phyloP scores from a whole-genome alignment of 2,113 vertebrate genomes.

The Falco punctatus region DNA sequence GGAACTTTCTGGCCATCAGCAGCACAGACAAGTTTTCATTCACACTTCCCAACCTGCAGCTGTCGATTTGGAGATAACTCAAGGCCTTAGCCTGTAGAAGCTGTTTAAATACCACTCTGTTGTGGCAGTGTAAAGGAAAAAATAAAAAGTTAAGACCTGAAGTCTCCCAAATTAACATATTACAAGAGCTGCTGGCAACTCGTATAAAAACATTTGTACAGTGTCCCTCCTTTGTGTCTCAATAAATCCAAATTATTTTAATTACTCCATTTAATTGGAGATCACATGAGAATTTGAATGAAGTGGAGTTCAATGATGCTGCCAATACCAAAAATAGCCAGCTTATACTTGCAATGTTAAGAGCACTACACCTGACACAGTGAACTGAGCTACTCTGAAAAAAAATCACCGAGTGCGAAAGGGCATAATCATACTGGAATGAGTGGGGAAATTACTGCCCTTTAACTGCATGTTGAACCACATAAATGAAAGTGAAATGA shows the following conservation, averaged over 20 bases:
- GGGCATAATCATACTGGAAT: not conserved
- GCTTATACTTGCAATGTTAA: not conserved
- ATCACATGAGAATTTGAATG: not conserved
- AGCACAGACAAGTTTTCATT: slow-evolving; percentile 86
- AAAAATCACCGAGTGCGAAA: not conserved
- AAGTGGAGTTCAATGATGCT: not conserved
- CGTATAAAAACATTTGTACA: not conserved
- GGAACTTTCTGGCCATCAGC: slow-evolving; percentile 86
- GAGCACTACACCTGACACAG: not conserved
- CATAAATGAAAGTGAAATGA: not conserved
- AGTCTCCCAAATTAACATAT: not conserved
- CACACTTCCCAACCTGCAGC: slow-evolving; percentile 86
- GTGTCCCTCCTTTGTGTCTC: not conserved
- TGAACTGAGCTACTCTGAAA: not conserved
- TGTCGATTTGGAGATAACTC: slow-evolving; percentile 88
- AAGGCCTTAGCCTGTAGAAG: slow-evolving; percentile 83
- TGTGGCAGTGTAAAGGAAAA: slow-evolving; percentile 73
- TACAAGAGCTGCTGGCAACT: not conserved
- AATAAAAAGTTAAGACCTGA: not conserved
- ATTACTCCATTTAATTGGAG: not conserved
- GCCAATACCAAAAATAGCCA: not conserved
- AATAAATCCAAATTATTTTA: not conserved
- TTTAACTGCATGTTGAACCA: not conserved
- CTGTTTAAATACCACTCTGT: slow-evolving; percentile 88
- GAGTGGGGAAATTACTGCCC: not conserved